phyloP scores from a whole-genome alignment of 2,888 invertebrate genomes.

The Spodoptera picta region DNA sequence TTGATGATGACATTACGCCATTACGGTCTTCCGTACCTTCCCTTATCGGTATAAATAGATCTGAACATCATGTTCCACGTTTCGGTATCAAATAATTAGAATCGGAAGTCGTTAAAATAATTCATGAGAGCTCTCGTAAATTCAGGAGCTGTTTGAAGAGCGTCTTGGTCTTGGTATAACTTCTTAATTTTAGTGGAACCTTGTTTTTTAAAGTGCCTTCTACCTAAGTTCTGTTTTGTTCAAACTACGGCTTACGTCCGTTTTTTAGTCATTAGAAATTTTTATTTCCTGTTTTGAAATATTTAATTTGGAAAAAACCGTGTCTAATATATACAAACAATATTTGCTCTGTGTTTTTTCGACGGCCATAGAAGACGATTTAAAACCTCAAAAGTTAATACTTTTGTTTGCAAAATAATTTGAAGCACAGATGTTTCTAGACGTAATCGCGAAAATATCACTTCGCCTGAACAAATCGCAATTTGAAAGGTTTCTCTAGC shows the following conservation, averaged over 20 bases:
- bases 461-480: not conserved
- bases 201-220: slow-evolving; percentile 1
- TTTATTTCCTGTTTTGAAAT: no score
- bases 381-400: slow-evolving; percentile 1
- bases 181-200: slow-evolving; percentile 11
- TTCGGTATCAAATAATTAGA: slow-evolving; percentile 27
- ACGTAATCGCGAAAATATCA: no score
- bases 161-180: slow-evolving; percentile 16
- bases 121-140: slow-evolving; percentile 20
- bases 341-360: not conserved
- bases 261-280: no score
- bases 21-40: slow-evolving; percentile 31
- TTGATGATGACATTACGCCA: slow-evolving; percentile 39
- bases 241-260: no score
- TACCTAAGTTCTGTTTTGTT: slow-evolving; percentile 2
- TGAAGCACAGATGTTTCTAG: not conserved
- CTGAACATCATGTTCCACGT: slow-evolving; percentile 23
- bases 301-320: no score
- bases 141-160: slow-evolving; percentile 16
- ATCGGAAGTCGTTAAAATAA: slow-evolving; percentile 39
- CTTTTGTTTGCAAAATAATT: no score
- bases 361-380: no score
- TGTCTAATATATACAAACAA: no score
- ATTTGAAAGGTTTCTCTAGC: slow-evolving; percentile 8
- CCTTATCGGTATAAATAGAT: slow-evolving; percentile 42